These are phyloP conservation scores for Ceratothoa steindachneri DNA, from an alignment of 2,888 invertebrate genomes.

Conservation along the genomic window DNA sequence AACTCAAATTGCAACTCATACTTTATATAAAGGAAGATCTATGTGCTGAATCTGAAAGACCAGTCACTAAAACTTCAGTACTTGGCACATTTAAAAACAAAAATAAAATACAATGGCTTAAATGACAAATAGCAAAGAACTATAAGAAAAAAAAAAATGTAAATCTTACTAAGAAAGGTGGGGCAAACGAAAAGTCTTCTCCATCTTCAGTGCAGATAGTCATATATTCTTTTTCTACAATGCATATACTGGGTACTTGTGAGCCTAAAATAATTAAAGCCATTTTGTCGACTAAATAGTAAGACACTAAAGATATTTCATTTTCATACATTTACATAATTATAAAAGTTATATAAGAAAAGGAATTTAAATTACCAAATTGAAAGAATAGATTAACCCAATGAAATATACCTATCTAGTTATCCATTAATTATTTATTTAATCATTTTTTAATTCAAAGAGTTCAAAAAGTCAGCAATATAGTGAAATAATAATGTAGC, in stretches of 20 bases:
- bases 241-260: slow-evolving; percentile 29
- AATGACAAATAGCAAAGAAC: no score
- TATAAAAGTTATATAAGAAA: neutral
- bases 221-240: slow-evolving; percentile 37
- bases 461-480: no score
- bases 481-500: no score
- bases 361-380: neutral
- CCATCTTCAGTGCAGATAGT: slow-evolving; percentile 37
- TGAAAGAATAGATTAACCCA: neutral
- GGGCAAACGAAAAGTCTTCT: slow-evolving; percentile 40
- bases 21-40: no score
- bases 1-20: no score
- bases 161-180: slow-evolving; percentile 40
- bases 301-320: no score
- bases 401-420: no score
- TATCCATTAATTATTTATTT: no score
- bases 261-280: slow-evolving; percentile 22
- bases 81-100: neutral
- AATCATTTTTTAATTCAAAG: no score
- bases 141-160: neutral
- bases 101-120: neutral
- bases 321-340: neutral
- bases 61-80: no score
- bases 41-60: no score
- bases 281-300: no score